Base-by-base conservation (phyloP, 2,797 vertebrate genomes). In the Neostethus bicornis region DNA sequence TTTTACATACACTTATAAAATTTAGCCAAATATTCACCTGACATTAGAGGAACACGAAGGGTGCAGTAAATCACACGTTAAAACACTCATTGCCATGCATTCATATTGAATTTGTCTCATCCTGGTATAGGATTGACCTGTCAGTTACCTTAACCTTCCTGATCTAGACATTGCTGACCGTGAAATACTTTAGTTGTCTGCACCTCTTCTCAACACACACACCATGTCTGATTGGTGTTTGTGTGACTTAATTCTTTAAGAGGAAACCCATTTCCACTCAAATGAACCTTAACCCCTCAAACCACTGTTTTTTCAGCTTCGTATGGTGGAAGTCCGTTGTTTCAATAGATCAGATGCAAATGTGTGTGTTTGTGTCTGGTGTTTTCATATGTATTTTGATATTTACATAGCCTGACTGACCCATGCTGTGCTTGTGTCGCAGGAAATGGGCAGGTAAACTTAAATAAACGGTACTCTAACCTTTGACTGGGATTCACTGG, bases 251-350 rank as follows among this genome's bases (percentile, higher is more conserved):
- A 75, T 64, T 61, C 66, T 81, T 79, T 72, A 41, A 78, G 73
- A 79, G 88, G 83, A 86, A 90, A 79, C 66, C 43, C 32, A 45
- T 61, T 54, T 58, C 54, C 76, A 75, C 24, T 81, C 50, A 62
- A 69, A 83, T 83, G 66, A 81, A 70, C 66, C 66, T 67, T 67
- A 64, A 47, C 73, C 64, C 64, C 55, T 75, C 46, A 35, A 66
- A 52, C 59, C 69, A 77, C 29, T 87, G 79, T 86, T 89, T 84
- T 87, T 87, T 85, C 89, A 89, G 87, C 85, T 89, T 89, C 73
- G 52, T 59, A 11, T 61, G 34, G 70, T 85, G 89, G 87, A 90
- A 81, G 79, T 89, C 75, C 23, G 56, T 52, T 77, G 69, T 56
- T 62, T 68, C 48, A 3, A 32, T 71, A 58, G 64, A 78, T 73